A percentile compares a stretch with the other conserved stretches of the same genome.
Conservation (phyloP, 64 coral and sea anemone genomes). For the Pocillopora damicornis region DNA sequence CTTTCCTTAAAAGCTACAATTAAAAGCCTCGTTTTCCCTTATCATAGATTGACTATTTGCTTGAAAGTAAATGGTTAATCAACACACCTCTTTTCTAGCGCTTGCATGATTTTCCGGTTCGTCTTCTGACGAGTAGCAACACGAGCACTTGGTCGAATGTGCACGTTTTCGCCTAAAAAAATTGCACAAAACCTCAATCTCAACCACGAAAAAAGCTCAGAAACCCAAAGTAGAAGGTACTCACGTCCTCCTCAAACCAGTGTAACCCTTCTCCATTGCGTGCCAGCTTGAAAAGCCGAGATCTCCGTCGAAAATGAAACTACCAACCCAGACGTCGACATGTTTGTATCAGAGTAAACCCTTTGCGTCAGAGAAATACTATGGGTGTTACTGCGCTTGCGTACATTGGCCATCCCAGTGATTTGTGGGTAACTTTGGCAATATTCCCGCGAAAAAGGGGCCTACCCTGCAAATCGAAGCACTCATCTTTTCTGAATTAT, state of each 20-base stretch:
- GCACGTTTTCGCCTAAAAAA: conserved; percentile 72
- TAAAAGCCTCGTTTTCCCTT: background rate
- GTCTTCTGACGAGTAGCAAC: conserved; percentile 53
- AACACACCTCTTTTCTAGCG: conserved; percentile 47
- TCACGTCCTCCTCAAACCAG: conserved; percentile 55
- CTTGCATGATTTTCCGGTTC: conserved; percentile 65
- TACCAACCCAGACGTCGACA: conserved; percentile 57
- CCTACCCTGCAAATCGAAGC: conserved; percentile 16
- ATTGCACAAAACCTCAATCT: conserved; percentile 7
- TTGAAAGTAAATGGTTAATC: background rate
- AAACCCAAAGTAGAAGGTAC: background rate
- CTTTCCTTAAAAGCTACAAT: background rate
- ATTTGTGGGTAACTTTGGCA: conserved; percentile 27
- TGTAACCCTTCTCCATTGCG: conserved; percentile 45
- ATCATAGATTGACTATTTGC: background rate
- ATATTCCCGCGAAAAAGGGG: conserved; percentile 51
- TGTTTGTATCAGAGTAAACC: conserved; percentile 89
- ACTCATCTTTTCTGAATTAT: background rate
- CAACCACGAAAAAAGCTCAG: background rate
- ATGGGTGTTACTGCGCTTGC: conserved; percentile 49
- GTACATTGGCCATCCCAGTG: background rate
- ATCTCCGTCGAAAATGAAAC: conserved; percentile 54
- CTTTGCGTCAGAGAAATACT: conserved; percentile 77
- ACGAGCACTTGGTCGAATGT: conserved; percentile 75
- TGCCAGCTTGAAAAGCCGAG: background rate